Percentiles rank a stretch among this genome's conserved stretches.
Evolutionary conservation across 2,797 vertebrate genomes (phyloP).

Genomic region (Anguilla pacifica): DNA sequence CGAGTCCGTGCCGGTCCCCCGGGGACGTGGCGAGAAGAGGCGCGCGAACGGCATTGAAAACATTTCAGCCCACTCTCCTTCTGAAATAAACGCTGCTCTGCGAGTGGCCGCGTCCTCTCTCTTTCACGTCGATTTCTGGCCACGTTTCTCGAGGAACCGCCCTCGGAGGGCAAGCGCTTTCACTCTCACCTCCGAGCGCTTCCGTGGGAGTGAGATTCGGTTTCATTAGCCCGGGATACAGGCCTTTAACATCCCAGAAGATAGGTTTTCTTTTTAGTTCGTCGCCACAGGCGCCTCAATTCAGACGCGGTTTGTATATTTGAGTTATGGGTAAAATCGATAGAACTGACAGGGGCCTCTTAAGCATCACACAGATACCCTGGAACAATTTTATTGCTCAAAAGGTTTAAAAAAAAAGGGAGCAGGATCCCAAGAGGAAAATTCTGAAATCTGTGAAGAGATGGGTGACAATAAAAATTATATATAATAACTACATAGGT

Average conservation of each 20-base stretch:
- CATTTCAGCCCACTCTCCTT: conserved; percentile 7
- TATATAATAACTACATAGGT: not conserved
- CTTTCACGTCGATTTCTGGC: conserved; percentile 13
- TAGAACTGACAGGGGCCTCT: conserved; percentile 1
- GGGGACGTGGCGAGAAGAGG: conserved; percentile 38
- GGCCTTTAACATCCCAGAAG: conserved; percentile 47
- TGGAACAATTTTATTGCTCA: not conserved
- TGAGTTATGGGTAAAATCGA: not conserved
- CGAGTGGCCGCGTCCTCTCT: conserved; percentile 10
- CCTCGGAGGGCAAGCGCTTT: conserved; percentile 36
- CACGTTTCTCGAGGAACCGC: not conserved
- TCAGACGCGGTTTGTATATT: not conserved
- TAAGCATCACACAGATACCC: not conserved
- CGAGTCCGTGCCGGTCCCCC: conserved; percentile 21
- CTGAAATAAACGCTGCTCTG: conserved; percentile 47
- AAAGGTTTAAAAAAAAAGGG: not conserved
- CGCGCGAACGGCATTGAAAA: conserved; percentile 38
- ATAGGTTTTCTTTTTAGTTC: not conserved
- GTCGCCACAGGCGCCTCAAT: not conserved
- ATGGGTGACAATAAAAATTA: not conserved
- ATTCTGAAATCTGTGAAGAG: not conserved
- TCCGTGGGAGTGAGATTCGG: conserved; percentile 52
- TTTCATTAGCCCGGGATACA: conserved; percentile 65
- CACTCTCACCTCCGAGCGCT: conserved; percentile 57
- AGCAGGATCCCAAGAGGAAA: not conserved